phyloP scores from a whole-genome alignment of 1,140 invertebrate genomes.

The Anastrepha obliqua region DNA sequence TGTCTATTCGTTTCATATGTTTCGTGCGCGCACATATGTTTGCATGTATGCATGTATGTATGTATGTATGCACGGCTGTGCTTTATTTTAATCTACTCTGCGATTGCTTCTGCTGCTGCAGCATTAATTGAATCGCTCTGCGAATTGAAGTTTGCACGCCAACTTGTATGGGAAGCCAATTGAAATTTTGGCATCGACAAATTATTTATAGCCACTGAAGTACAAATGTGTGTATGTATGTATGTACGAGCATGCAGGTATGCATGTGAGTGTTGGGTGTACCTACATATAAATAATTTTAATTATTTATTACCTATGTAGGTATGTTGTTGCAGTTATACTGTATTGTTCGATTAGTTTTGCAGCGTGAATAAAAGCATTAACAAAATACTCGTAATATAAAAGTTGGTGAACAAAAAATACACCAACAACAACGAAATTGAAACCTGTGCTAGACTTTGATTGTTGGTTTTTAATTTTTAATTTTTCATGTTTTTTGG shows the following conservation, averaged over 20 bases:
- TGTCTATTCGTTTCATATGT: neutral
- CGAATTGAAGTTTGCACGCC: slow-evolving; percentile 1
- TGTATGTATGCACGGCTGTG: neutral
- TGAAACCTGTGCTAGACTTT: neutral
- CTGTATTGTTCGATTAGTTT: slow-evolving; percentile 1
- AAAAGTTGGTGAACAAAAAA: slow-evolving; percentile 2
- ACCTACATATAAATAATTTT: neutral
- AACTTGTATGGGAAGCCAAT: neutral
- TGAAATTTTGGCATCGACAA: slow-evolving; percentile 27
- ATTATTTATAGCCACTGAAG: slow-evolving; percentile 2
- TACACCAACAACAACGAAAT: neutral
- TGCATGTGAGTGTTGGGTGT: neutral
- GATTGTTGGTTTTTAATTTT: neutral
- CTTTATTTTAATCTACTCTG: neutral
- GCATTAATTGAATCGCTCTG: neutral
- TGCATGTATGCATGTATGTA: neutral
- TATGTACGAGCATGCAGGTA: neutral
- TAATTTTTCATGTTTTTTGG: neutral
- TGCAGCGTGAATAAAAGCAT: neutral
- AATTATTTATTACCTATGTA: slow-evolving; percentile 17
- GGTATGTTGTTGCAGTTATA: neutral
- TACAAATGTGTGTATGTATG: neutral
- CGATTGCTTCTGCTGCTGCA: neutral
- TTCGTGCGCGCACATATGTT: neutral
- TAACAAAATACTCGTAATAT: neutral